Base-by-base conservation (phyloP, 1,140 invertebrate species). In the Drosophila serrata region DNA sequence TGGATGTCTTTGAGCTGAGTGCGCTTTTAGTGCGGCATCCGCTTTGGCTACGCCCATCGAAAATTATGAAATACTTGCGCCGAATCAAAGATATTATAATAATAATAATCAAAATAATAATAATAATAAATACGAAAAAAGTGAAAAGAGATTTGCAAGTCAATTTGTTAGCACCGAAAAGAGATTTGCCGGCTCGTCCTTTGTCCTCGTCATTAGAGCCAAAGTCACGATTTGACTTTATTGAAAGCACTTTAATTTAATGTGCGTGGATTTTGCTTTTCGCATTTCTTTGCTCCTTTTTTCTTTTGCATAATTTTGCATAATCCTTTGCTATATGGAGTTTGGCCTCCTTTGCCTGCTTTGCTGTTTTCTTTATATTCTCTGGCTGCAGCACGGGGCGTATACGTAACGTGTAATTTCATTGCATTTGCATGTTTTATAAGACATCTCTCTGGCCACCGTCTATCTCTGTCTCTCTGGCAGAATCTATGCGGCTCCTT, bases 221-320 rank as follows among this genome's bases (percentile, higher is more conserved):
- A 76, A 75, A 90, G 85, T 90, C 85, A 90, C 85, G 85, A 90
- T 90, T 90, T 70, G 86, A 90, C 86, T 85, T 90, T 90, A 90
- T 90, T 79, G 85, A 90, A 90, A 90, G 85, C 86, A 90, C 86
- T 90, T 90, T 80, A 90, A 85, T 90, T 90, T 90, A 90, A 90
- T 90, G 81, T 85, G 86, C 81, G 81, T 79, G 81, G 85, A 81
- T 82, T 88, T 85, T 79, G 77, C 76, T 61, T 75, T 57, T 65
- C 22, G 46, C 49, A 43, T 49, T 29, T 35, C 22, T 37, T 33
- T 6, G 33, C 39, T 39, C 37, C 37, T 11, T 45, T 40, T 3
- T 45, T 65, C 57, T 60, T 82, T 79, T 74, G 73, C 80, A 88
- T 90, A 85, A 90, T 90, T 90, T 90, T 81, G 78, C 85, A 90